These are phyloP conservation scores for Nycticorax nycticorax DNA, from an alignment of 2,113 vertebrate genomes.

Conservation along the genomic window DNA sequence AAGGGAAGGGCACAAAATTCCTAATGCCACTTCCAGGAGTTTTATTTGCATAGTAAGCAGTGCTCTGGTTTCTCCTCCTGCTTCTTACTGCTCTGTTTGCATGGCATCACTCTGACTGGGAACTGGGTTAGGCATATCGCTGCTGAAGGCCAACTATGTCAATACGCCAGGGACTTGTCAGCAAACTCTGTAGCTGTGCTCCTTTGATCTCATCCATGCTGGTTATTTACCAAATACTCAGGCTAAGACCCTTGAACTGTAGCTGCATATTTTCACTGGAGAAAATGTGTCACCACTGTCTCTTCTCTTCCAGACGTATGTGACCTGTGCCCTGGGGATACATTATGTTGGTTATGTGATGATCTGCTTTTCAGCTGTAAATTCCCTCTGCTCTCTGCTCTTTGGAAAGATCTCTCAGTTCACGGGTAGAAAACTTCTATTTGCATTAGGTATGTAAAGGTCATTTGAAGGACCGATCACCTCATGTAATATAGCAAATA, in stretches of 20 bases:
- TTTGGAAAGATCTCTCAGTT: constrained; percentile 84
- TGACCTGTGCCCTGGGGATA: constrained; percentile 92
- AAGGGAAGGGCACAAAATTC: neutral
- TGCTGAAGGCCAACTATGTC: neutral
- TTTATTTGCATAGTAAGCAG: neutral
- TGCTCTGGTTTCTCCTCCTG: neutral
- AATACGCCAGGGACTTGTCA: neutral
- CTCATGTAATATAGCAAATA: neutral
- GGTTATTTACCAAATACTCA: neutral
- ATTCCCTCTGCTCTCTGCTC: constrained; percentile 83
- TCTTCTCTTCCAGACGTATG: constrained; percentile 79
- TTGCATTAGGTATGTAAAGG: constrained; percentile 81
- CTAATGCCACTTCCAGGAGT: neutral
- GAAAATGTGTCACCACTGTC: neutral
- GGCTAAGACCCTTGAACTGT: neutral
- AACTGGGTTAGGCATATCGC: neutral
- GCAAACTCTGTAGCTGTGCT: neutral
- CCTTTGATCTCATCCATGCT: neutral
- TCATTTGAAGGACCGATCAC: neutral
- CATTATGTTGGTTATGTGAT: constrained; percentile 87
- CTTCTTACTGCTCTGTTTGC: neutral
- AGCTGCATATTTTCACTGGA: neutral
- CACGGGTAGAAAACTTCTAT: constrained; percentile 81
- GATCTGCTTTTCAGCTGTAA: constrained; percentile 90
- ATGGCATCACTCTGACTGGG: neutral